These are phyloP conservation scores for Venustaconcha ellipsiformis DNA, from an alignment of 1,140 invertebrate genomes.

Conservation along the genomic window DNA sequence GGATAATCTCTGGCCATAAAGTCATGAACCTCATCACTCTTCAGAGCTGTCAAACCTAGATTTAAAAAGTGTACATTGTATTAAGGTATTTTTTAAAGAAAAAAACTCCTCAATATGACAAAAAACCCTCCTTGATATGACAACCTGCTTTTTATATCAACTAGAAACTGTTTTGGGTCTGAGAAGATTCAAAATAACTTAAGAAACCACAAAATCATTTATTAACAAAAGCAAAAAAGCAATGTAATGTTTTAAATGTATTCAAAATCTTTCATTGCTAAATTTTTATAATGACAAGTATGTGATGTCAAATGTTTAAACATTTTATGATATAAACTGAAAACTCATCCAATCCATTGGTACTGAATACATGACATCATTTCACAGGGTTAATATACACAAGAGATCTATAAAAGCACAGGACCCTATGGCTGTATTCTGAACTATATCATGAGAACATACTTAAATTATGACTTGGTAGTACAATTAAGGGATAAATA, in stretches of 20 bases:
- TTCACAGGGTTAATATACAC: no score
- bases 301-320: no score
- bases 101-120: background rate
- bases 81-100: background rate
- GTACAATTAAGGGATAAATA: no score
- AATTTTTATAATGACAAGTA: no score
- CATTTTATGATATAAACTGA: no score
- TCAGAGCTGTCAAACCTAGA: constrained; percentile 88
- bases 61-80: constrained; percentile 17
- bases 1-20: constrained; percentile 96
- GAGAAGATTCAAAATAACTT: background rate
- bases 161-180: background rate
- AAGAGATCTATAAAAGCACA: no score
- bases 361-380: no score
- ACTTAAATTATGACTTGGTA: no score
- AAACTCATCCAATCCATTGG: no score
- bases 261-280: background rate
- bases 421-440: no score
- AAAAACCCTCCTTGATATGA: background rate
- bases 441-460: no score
- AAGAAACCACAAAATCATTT: constrained; percentile 2
- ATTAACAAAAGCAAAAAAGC: background rate
- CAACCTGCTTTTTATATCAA: background rate
- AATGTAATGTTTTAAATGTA: background rate
- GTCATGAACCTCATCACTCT: constrained; percentile 91